Base-by-base conservation (phyloP, 2,797 vertebrate genomes). In the Cichlasoma orientale region DNA sequence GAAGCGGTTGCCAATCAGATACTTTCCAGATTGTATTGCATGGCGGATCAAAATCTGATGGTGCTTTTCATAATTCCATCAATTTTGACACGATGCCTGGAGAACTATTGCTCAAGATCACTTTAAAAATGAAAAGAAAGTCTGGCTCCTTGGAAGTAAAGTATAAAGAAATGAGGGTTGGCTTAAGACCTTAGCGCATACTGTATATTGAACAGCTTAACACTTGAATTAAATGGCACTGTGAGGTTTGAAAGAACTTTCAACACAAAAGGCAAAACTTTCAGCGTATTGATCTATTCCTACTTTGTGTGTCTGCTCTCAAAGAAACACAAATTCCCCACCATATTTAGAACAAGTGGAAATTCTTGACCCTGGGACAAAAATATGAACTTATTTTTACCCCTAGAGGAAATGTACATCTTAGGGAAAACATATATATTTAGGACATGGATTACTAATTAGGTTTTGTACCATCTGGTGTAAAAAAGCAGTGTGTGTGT, bases 301-400 rank as follows among this genome's bases (percentile, higher is more conserved):
- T 41, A 47, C 2, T 41, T 52, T 38, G 55, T 47, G 36, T 0
- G n/a, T 13, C 21, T 23, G 2, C 31, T 52, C 7, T 44, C 55
- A 55, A 71, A 36, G 21, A 66, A 25, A 52, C 18, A 52, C 1
- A 36, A 75, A 66, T 25, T 75, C 56, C 29, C 11, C 55, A 41
- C 63, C 61, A 79, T 66, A 83, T 78, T 82, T 58, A 85, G 56
- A 77, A 56, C 55, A 25, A 78, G 29, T 11, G 81, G 76, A 87
- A 87, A 59, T 76, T 14, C 12, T 55, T 86, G 78, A 80, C 76
- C 78, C 38, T 57, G 23, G 21, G n/a, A 70, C 8, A 63, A 61
- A 75, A 72, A 55, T 8, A 13, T 53, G 38, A 44, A 41, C 70
- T 80, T 68, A 29, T 66, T 76, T 38, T 74, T 27, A 10, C 3